Evolutionary conservation across 2,888 invertebrate species (phyloP), one percentile per base, ranked within the genome.

Genomic region (Ophioninae sp.): DNA sequence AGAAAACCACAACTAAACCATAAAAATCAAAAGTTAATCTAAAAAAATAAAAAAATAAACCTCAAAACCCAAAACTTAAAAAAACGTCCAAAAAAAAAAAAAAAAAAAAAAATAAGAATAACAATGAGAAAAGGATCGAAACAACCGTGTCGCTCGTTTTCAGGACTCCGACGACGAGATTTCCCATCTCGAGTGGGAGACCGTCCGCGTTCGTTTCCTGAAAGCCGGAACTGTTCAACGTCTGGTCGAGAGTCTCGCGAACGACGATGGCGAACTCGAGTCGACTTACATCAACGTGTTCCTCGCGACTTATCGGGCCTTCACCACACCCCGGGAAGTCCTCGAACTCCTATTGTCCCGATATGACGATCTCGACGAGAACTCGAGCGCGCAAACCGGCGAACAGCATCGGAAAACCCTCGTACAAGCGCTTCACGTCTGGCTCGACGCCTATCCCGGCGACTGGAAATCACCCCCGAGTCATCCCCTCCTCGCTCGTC

Each of bases 151-250:
- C 20, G n/a, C n/a, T 3, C 20, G n/a, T 62, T 50, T 44, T 2
- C 93, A 96, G 96, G 97, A 97, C 91, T 97, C 97, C 2, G 97
- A 97, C 91, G 97, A 97, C 93, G 97, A 97, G 94, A 98, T 98
- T 88, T 98, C 98, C 72, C 98, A 99, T 93, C 94, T 99, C 93
- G 99, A 99, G 95, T 99, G 99, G 99, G 99, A 99, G 94, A 99
- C 98, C 61, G 98, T 99, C 86, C 95, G 98, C 86, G 98, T 99
- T 85, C 96, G 98, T 83, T 97, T 98, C 92, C 96, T 99, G 87
- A 99, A 99, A 94, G 99, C 99, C 20, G 99, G 99, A 79, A 98
- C 99, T 3, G 95, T 99, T 88, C 97, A 97, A 91, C 96, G 97
- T 89, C 95, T 99, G 86, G 98, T 99, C 80, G 99, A 99, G 93